A percentile compares a stretch with the other conserved stretches of the same genome.
phyloP scores from a whole-genome alignment of 2,888 invertebrate genomes.

The Limnephilus auricula region DNA sequence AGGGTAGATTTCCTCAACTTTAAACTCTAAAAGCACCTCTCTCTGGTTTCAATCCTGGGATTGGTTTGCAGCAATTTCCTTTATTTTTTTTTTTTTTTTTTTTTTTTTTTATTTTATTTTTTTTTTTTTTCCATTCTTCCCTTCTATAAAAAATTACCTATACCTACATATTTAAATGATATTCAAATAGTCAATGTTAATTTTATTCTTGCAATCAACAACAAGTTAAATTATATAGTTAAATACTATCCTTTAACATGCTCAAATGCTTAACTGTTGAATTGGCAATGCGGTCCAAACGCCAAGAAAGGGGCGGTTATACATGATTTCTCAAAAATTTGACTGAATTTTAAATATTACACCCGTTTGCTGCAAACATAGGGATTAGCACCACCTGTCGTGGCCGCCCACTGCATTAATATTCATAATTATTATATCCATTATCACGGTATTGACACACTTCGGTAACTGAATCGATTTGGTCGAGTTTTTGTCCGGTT shows the following conservation, averaged over 20 bases:
- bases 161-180: not conserved
- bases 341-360: constrained; percentile 19
- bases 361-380: not conserved
- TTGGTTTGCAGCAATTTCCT: no score
- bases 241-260: not conserved
- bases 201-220: no score
- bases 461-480: constrained; percentile 16
- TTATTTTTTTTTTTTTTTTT: no score
- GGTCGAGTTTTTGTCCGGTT: constrained; percentile 5
- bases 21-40: no score
- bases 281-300: not conserved
- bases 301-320: not conserved
- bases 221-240: not conserved
- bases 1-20: no score
- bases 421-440: not conserved
- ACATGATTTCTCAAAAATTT: not conserved
- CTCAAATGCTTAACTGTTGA: not conserved
- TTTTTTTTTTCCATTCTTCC: no score
- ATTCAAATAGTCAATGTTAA: not conserved
- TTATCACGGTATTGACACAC: constrained; percentile 9
- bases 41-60: no score
- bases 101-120: no score
- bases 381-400: constrained; percentile 39
- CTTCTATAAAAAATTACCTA: no score
- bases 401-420: constrained; percentile 17